Evolutionary conservation across 2,797 vertebrate genomes (phyloP).

Genomic region (Scolopax bukidnonensis): DNA sequence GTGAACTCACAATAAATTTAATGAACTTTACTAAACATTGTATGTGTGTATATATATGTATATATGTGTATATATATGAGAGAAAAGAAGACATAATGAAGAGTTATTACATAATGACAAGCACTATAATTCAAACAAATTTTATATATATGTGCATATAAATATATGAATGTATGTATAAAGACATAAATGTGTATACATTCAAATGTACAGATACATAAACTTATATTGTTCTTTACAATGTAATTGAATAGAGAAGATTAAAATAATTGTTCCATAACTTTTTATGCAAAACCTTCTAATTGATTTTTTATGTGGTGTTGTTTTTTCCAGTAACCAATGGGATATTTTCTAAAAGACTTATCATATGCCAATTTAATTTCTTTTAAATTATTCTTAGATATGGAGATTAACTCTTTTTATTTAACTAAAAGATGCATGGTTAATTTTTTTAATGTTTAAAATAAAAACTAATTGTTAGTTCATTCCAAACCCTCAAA

Average conservation of each 20-base stretch:
- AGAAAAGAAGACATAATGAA: neutral
- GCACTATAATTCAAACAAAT: neutral
- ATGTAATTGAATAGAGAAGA: neutral
- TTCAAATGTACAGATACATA: neutral
- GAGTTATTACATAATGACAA: neutral
- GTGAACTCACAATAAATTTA: neutral
- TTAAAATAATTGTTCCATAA: neutral
- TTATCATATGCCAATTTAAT: neutral
- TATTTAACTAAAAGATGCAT: neutral
- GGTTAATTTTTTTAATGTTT: neutral
- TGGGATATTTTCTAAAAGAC: neutral
- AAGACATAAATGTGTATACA: neutral
- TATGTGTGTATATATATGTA: no score
- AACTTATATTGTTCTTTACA: neutral
- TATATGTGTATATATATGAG: neutral
- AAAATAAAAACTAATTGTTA: neutral
- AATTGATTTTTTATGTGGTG: fast-evolving
- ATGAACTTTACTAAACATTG: neutral
- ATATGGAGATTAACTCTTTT: neutral
- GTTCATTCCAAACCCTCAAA: neutral
- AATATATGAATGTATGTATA: neutral
- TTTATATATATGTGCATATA: neutral
- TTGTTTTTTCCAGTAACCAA: neutral
- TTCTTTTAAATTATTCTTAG: neutral
- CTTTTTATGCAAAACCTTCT: neutral